Conservation (phyloP, 2,888 invertebrate species). For the Ditula angustiorana region DNA sequence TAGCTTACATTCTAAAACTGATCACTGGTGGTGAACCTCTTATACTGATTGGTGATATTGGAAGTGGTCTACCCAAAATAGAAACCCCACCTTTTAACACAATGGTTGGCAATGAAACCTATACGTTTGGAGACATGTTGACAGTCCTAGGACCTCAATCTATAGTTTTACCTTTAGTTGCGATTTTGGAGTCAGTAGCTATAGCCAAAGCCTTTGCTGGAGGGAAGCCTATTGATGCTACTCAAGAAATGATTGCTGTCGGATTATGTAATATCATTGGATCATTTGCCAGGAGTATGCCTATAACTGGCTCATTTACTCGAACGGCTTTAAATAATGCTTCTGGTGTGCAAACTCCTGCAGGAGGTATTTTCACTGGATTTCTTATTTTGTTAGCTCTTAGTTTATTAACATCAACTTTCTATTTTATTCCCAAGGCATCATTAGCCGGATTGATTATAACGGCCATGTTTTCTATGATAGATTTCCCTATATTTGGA, state of each 20-base stretch:
- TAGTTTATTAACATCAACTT: slow-evolving; percentile 91
- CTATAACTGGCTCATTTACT: slow-evolving; percentile 94
- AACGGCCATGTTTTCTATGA: slow-evolving; percentile 94
- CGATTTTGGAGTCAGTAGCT: slow-evolving; percentile 90
- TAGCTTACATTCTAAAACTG: slow-evolving; percentile 82
- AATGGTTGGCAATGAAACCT: slow-evolving; percentile 83
- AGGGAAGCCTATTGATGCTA: slow-evolving; percentile 92
- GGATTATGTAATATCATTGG: slow-evolving; percentile 94
- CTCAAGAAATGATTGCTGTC: slow-evolving; percentile 96
- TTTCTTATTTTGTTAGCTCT: slow-evolving; percentile 91
- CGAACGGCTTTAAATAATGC: slow-evolving; percentile 95
- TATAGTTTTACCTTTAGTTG: slow-evolving; percentile 88
- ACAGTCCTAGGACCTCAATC: slow-evolving; percentile 86
- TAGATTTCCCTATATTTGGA: slow-evolving; percentile 87
- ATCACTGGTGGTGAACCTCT: slow-evolving; percentile 82
- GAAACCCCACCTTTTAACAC: slow-evolving; percentile 88
- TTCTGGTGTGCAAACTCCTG: slow-evolving; percentile 94
- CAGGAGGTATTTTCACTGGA: slow-evolving; percentile 92
- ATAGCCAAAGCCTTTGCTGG: slow-evolving; percentile 92
- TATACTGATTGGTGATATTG: slow-evolving; percentile 87
- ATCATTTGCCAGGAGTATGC: slow-evolving; percentile 94
- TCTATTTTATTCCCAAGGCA: slow-evolving; percentile 94
- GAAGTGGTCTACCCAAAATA: slow-evolving; percentile 90
- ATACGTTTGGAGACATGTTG: slow-evolving; percentile 87
- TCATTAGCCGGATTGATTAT: slow-evolving; percentile 95